A percentile compares a stretch with the other conserved stretches of the same genome.
Conservation (phyloP, 2,113 vertebrate genomes). For the Thamnophis sirtalis region DNA sequence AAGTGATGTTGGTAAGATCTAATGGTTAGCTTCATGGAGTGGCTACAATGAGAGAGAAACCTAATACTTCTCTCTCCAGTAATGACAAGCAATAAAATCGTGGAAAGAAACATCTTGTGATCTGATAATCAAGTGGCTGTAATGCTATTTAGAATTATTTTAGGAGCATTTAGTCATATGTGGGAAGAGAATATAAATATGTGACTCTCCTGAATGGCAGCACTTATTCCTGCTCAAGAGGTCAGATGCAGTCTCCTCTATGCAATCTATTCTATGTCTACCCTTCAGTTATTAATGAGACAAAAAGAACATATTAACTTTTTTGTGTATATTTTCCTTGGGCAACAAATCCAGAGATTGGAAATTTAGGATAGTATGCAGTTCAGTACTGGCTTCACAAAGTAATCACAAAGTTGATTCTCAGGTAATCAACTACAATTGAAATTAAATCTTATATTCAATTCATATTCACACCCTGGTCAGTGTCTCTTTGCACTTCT, state of each 20-base stretch:
- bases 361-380: neutral
- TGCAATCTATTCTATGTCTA: neutral
- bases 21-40: neutral
- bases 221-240: neutral
- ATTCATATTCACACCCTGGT: too few species aligned
- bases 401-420: neutral
- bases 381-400: neutral
- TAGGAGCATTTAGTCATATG: neutral
- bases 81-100: neutral
- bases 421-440: neutral
- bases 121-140: slow-evolving; percentile 15
- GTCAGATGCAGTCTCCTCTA: neutral
- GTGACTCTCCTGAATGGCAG: neutral
- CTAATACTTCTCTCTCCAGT: neutral
- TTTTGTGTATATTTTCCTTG: neutral
- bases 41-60: neutral
- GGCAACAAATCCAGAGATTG: neutral
- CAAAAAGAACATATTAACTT: neutral
- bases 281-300: neutral
- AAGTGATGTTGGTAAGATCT: slow-evolving; percentile 1
- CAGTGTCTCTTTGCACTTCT: too few species aligned
- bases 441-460: neutral
- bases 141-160: slow-evolving; percentile 15
- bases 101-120: neutral
- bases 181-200: neutral